Evolutionary conservation across 2,888 invertebrate genomes (phyloP), one percentile per base, ranked within the genome.

Genomic region (Acronicta leporina): DNA sequence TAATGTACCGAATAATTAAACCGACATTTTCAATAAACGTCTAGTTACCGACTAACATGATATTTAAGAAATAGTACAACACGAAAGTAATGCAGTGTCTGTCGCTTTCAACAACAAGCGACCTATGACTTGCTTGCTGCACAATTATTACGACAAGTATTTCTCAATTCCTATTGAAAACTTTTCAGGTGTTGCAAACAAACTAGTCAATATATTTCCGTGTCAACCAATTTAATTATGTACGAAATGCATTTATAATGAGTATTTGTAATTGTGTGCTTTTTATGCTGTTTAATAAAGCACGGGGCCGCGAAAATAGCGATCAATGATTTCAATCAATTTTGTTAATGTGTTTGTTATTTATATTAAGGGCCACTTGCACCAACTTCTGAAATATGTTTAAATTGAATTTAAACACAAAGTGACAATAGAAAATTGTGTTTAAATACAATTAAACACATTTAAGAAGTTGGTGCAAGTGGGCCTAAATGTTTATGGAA

Each of bases 71-170:
- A 4, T 45, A 45, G n/a, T 33, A 14, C 14, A 42, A 6, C 43
- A 43, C 51, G 64, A 70, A 63, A 70, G 70, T 63, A 40, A 55
- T 68, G 46, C 38, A 66, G 38, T 38, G 47, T 43, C 30, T 44
- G 43, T 35, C 11, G 10, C 5, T 16, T 57, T 27, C 27, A 56
- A 63, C 55, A 63, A 54, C 63, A 35, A 13, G 16, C 11, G 56
- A 70, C 64, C 63, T 69, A 63, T 63, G 63, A 66, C 63, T 55
- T 27, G n/a, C 63, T 55, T 27, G n/a, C 15, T 68, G 53, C 53
- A 65, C 54, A 61, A 65, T 45, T 1, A 44, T 48, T 42, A 45
- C 60, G 25, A 49, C 13, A 14, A 44, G 44, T 16, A 16, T 66
- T 70, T 43, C 45, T 20, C 41, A 68, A 48, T 45, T 50, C 8